These are phyloP conservation scores for Eremophila alpestris DNA, from an alignment of 2,797 vertebrate species.

Conservation along the genomic window DNA sequence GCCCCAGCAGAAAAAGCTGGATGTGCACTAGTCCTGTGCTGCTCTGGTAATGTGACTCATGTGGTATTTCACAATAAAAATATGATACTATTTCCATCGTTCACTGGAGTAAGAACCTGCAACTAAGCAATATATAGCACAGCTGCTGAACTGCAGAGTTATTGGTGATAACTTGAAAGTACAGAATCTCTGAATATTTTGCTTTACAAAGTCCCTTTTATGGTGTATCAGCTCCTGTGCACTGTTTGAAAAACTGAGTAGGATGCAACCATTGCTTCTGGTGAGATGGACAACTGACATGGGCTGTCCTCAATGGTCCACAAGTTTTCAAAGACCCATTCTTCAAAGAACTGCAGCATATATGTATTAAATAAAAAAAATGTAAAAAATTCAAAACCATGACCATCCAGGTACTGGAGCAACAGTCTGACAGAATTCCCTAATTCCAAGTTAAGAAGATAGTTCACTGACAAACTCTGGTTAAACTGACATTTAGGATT, in stretches of 20 bases:
- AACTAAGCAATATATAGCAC: neutral
- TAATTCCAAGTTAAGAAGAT: neutral
- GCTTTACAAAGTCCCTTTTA: neutral
- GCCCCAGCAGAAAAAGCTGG: neutral
- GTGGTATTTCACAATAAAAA: neutral
- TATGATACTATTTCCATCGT: neutral
- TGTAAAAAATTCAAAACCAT: neutral
- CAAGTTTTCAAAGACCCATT: neutral
- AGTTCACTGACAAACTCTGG: neutral
- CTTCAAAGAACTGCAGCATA: neutral
- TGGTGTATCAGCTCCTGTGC: neutral
- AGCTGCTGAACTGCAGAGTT: neutral
- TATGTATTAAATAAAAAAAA: neutral
- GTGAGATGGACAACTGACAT: neutral
- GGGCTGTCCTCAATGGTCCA: neutral
- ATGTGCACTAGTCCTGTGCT: neutral
- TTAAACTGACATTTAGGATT: neutral
- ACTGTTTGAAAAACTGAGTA: neutral
- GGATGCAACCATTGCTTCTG: neutral
- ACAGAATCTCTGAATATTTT: neutral
- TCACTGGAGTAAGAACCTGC: neutral
- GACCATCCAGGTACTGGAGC: too few relatives aligned
- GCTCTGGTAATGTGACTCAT: neutral
- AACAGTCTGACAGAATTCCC: too few relatives aligned
- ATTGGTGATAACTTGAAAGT: neutral